phyloP scores from a whole-genome alignment of 1,140 invertebrate genomes.

The Cydia fagiglandana region DNA sequence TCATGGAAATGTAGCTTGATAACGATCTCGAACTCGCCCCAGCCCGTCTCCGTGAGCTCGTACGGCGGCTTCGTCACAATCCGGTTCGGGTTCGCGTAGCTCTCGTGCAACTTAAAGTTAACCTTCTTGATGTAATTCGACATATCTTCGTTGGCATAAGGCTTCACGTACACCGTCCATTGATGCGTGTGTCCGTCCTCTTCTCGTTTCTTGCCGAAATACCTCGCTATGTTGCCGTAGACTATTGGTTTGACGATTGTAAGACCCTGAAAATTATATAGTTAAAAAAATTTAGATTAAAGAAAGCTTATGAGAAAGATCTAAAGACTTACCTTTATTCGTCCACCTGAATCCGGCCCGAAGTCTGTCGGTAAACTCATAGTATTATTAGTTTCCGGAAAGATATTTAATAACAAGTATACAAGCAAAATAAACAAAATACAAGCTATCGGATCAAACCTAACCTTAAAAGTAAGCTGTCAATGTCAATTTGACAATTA shows the following conservation, averaged over 20 bases:
- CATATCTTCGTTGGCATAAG: conserved; percentile 96
- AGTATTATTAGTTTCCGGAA: conserved; percentile 37
- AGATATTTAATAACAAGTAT: conserved; percentile 26
- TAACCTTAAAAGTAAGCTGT: not conserved
- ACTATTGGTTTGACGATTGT: conserved; percentile 97
- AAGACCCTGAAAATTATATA: conserved; percentile 83
- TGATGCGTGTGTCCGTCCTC: conserved; percentile 99
- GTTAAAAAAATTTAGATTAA: not conserved
- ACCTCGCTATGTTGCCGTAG: conserved; percentile 97
- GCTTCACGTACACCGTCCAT: conserved; percentile 99
- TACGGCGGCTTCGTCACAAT: conserved; percentile 97
- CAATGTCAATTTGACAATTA: not conserved
- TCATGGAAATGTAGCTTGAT: conserved; percentile 99
- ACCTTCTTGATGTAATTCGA: conserved; percentile 97
- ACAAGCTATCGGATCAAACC: not conserved
- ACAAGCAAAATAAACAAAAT: not conserved
- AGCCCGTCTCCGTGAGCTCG: conserved; percentile 98
- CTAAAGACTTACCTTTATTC: conserved; percentile 83
- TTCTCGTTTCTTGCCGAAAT: conserved; percentile 98
- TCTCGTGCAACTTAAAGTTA: conserved; percentile 98
- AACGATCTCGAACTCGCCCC: conserved; percentile 99
- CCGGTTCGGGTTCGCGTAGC: conserved; percentile 96
- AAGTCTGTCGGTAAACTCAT: conserved; percentile 87
- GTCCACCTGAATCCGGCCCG: conserved; percentile 89
- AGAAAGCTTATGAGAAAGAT: not conserved